phyloP scores from a whole-genome alignment of 2,797 vertebrate species.

The Eremophila alpestris region DNA sequence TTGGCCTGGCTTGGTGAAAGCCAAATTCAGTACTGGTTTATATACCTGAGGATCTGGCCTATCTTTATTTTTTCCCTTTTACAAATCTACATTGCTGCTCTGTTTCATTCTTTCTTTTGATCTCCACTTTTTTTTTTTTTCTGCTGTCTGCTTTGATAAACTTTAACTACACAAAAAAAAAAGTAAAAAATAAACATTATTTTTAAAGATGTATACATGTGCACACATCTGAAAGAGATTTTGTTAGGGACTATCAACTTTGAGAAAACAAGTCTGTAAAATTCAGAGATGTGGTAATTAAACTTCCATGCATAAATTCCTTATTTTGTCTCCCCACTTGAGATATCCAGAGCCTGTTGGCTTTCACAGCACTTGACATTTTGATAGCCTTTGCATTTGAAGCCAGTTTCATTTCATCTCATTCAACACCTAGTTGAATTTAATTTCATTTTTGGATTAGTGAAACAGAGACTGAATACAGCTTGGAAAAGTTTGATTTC shows the following conservation, averaged over 20 bases:
- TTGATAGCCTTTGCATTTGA: constrained; percentile 33
- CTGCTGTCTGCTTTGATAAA: background rate
- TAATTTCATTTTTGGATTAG: background rate
- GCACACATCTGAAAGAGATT: background rate
- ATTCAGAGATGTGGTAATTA: background rate
- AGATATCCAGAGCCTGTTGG: background rate
- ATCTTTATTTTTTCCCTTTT: background rate
- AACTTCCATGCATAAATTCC: background rate
- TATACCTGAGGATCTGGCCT: background rate
- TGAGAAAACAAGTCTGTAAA: background rate
- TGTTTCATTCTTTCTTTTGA: background rate
- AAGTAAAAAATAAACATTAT: background rate
- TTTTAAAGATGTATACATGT: background rate
- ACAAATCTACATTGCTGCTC: background rate
- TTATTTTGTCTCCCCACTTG: background rate
- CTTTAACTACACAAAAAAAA: background rate
- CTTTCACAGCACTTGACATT: constrained; percentile 43
- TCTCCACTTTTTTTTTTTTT: background rate
- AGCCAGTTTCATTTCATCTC: background rate
- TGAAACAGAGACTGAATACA: background rate
- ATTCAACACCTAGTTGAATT: background rate
- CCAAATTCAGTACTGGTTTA: background rate
- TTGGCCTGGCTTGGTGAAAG: background rate
- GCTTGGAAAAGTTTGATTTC: background rate
- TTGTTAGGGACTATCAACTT: background rate